These are phyloP conservation scores for Rhynchotus rufescens DNA, from an alignment of 2,797 vertebrate genomes.

Conservation along the genomic window DNA sequence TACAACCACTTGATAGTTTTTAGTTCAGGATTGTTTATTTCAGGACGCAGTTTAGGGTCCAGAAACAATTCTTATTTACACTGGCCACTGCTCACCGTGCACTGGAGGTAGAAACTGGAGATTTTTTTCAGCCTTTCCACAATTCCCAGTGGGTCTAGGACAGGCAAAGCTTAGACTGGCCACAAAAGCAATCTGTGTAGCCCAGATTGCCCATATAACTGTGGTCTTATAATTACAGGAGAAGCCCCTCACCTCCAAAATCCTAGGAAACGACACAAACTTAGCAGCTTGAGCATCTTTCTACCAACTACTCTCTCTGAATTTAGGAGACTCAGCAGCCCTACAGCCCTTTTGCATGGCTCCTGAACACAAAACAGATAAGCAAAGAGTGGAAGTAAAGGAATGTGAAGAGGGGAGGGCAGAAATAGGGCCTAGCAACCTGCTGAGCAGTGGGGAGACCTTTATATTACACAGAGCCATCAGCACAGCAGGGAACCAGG, in stretches of 20 bases:
- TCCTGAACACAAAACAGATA: conserved; percentile 23
- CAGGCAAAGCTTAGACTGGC: not conserved
- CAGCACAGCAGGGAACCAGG: not conserved
- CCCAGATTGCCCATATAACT: not conserved
- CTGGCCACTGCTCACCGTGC: not conserved
- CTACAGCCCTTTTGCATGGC: not conserved
- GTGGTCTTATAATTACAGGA: not conserved
- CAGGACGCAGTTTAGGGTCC: not conserved
- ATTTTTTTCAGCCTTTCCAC: not conserved
- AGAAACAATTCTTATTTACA: not conserved
- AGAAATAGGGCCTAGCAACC: not conserved
- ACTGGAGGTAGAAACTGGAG: not conserved
- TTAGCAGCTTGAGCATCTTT: not conserved
- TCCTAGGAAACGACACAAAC: not conserved
- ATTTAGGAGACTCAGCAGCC: not conserved
- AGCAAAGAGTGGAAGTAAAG: not conserved
- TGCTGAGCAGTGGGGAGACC: not conserved
- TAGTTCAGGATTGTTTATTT: not conserved
- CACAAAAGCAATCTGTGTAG: not conserved
- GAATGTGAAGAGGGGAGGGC: not conserved
- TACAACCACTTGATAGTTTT: not conserved
- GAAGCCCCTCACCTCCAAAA: not conserved
- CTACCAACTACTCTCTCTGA: not conserved
- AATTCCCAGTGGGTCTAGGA: not conserved
- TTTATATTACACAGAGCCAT: not conserved